Conservation (phyloP, 2,797 vertebrate genomes). For the Gobio occitaniae region DNA sequence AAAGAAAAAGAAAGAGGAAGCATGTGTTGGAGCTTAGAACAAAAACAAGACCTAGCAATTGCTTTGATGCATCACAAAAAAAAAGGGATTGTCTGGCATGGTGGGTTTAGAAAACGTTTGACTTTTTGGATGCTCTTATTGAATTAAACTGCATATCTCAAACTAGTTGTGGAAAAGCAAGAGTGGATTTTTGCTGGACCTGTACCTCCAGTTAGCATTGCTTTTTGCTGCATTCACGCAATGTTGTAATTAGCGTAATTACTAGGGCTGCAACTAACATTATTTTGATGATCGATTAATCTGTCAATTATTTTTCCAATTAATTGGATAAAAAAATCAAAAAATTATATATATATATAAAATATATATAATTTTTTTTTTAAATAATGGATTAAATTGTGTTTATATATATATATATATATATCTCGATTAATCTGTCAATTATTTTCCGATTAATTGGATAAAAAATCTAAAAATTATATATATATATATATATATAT, state of each 20-base stretch:
- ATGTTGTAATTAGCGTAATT: neutral
- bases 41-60: neutral
- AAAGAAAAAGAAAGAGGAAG: neutral
- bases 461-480: no score
- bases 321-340: no score
- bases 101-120: neutral
- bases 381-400: no score
- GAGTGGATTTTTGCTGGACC: neutral
- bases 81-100: neutral
- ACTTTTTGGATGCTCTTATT: neutral
- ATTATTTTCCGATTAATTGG: no score
- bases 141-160: neutral
- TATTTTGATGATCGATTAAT: no score
- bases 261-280: no score
- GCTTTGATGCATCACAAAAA: neutral
- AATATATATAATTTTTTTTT: no score
- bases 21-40: neutral
- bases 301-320: no score
- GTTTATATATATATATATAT: no score
- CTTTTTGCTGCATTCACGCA: neutral
- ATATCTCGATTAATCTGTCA: no score
- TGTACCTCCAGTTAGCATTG: neutral
- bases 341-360: no score
- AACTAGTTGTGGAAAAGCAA: neutral
- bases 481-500: no score